Conservation (phyloP, 1,140 invertebrate species). For the Drosophila burlai region DNA sequence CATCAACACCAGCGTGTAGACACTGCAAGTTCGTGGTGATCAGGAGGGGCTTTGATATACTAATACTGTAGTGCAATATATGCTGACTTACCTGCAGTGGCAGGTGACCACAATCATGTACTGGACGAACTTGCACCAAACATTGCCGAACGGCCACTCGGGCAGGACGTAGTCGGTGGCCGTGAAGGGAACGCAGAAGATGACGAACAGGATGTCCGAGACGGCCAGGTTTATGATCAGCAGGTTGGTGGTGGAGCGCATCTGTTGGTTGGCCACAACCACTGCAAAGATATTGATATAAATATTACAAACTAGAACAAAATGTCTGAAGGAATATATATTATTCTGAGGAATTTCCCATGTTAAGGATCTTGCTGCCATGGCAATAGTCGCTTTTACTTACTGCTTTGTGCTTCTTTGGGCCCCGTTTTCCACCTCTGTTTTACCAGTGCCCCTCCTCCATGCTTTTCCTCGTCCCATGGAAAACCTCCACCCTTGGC, state of each 20-base stretch:
- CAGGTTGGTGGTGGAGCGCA: no score
- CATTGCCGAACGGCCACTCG: slow-evolving; percentile 78
- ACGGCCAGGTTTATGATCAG: no score
- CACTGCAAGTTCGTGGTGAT: slow-evolving; percentile 40
- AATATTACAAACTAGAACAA: background rate
- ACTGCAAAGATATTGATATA: slow-evolving; percentile 87
- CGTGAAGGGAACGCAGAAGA: no score
- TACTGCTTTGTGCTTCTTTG: background rate
- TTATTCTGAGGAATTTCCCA: slow-evolving; percentile 1
- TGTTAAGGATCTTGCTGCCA: slow-evolving; percentile 3
- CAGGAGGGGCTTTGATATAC: slow-evolving; percentile 87
- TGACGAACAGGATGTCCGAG: no score
- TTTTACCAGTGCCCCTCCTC: background rate
- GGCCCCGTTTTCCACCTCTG: background rate
- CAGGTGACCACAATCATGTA: slow-evolving; percentile 89
- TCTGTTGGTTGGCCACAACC: slow-evolving; percentile 89
- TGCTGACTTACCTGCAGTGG: slow-evolving; percentile 90
- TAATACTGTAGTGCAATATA: slow-evolving; percentile 68
- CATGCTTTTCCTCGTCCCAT: background rate
- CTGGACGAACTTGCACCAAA: slow-evolving; percentile 87
- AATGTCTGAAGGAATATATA: no score
- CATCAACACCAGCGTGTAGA: slow-evolving; percentile 97
- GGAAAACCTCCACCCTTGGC: background rate
- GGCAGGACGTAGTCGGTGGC: no score
- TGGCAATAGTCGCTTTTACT: slow-evolving; percentile 33